A percentile compares a stretch with the other conserved stretches of the same genome.
These are phyloP conservation scores for Pangasius krempfi DNA, from an alignment of 2,797 vertebrate species.

Conservation along the genomic window DNA sequence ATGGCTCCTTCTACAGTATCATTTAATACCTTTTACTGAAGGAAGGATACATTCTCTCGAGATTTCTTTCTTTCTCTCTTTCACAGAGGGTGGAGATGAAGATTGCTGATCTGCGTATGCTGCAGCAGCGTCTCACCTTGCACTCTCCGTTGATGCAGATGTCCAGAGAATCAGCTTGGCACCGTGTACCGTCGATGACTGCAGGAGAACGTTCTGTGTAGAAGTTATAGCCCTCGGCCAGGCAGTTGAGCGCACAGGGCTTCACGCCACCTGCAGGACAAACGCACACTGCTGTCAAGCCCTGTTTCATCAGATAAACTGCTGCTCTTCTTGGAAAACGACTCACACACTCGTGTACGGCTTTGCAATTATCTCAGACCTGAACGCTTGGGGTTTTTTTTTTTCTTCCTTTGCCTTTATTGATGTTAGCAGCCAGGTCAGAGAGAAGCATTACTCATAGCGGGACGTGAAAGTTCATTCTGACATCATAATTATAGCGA, in stretches of 20 bases:
- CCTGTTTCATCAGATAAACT: slow-evolving; percentile 4
- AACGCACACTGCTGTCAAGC: slow-evolving; percentile 45
- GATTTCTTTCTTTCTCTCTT: not conserved
- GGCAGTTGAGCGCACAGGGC: slow-evolving; percentile 95
- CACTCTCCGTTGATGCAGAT: slow-evolving; percentile 99
- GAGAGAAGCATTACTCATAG: slow-evolving; percentile 58
- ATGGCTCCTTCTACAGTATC: not conserved
- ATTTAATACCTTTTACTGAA: not conserved
- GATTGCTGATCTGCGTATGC: not conserved
- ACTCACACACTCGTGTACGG: slow-evolving; percentile 3
- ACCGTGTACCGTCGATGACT: slow-evolving; percentile 94
- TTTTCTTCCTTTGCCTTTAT: slow-evolving; percentile 33
- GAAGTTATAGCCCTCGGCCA: slow-evolving; percentile 99
- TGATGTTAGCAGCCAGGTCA: slow-evolving; percentile 47
- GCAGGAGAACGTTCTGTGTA: slow-evolving; percentile 97
- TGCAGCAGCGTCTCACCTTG: slow-evolving; percentile 81
- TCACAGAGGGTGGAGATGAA: not conserved
- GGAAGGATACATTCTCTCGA: not conserved
- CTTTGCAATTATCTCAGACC: slow-evolving; percentile 32
- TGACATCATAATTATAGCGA: slow-evolving; percentile 63
- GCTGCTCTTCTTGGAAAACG: slow-evolving; percentile 20
- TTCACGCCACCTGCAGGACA: slow-evolving; percentile 90
- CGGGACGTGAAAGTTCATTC: slow-evolving; percentile 47
- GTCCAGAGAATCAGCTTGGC: slow-evolving; percentile 94
- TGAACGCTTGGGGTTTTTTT: slow-evolving; percentile 30